Evolutionary conservation across 2,888 invertebrate genomes (phyloP).

Genomic region (Cheilosia urbana): DNA sequence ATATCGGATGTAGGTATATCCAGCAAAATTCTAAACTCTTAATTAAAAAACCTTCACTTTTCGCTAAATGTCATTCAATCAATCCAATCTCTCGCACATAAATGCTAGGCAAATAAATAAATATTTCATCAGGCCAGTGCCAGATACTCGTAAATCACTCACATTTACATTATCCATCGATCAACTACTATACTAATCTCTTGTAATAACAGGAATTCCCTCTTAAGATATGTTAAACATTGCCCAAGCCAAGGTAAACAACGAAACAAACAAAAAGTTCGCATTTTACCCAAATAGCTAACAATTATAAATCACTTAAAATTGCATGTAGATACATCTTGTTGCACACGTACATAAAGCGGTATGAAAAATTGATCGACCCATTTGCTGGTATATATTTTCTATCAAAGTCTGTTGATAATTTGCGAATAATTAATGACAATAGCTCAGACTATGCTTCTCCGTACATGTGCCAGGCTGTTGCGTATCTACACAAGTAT

Average conservation of each 20-base stretch:
- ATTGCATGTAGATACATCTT: slow-evolving; percentile 40
- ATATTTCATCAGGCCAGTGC: slow-evolving; percentile 54
- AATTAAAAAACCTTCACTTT: background rate
- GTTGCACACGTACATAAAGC: background rate
- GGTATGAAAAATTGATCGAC: slow-evolving; percentile 60
- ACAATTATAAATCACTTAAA: slow-evolving; percentile 73
- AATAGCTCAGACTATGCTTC: slow-evolving; percentile 14
- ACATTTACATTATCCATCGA: slow-evolving; percentile 35
- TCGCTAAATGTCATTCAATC: slow-evolving; percentile 57
- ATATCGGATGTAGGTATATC: no score
- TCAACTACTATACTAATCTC: slow-evolving; percentile 51
- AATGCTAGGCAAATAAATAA: slow-evolving; percentile 39
- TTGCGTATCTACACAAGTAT: slow-evolving; percentile 39
- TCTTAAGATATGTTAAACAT: slow-evolving; percentile 14
- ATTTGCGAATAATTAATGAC: slow-evolving; percentile 68
- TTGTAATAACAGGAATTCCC: slow-evolving; percentile 46
- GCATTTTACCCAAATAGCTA: slow-evolving; percentile 65
- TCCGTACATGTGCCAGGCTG: background rate
- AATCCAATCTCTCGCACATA: slow-evolving; percentile 41
- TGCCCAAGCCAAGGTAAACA: slow-evolving; percentile 32
- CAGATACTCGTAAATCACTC: slow-evolving; percentile 15
- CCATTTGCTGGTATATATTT: slow-evolving; percentile 46
- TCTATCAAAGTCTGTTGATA: slow-evolving; percentile 54
- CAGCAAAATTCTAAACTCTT: background rate
- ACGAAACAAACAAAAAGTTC: slow-evolving; percentile 30